Percentiles rank a stretch among this genome's conserved stretches.
These are phyloP conservation scores for Oreochromis grahami DNA, from an alignment of 2,797 vertebrate genomes.

Conservation along the genomic window DNA sequence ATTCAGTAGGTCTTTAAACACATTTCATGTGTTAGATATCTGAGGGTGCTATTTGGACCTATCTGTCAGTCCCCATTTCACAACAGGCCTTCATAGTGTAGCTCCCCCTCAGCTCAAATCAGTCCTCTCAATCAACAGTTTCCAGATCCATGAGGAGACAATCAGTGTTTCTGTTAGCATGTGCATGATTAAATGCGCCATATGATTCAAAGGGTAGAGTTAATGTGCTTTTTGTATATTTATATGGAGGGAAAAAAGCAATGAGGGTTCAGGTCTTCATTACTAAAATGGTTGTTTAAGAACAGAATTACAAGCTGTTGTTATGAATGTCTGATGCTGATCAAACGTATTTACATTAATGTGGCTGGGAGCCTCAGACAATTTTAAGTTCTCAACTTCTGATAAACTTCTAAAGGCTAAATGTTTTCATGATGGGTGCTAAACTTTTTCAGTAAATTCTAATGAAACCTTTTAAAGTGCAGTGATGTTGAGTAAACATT, in stretches of 20 bases:
- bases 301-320: not conserved
- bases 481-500: not conserved
- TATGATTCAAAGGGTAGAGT: conserved; percentile 29
- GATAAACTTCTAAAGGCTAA: not conserved
- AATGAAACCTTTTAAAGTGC: not conserved
- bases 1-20: conserved; percentile 16
- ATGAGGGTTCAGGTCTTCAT: conserved; percentile 8
- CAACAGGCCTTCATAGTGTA: not conserved
- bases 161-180: conserved; percentile 41
- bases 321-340: not conserved
- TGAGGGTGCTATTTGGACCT: conserved; percentile 20
- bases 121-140: conserved; percentile 35
- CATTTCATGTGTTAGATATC: conserved; percentile 35
- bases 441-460: not conserved
- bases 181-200: conserved; percentile 28
- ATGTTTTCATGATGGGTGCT: conserved; percentile 8
- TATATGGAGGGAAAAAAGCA: not conserved
- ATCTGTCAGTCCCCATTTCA: conserved; percentile 41
- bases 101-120: conserved; percentile 31
- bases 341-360: conserved; percentile 9
- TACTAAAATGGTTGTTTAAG: conserved; percentile 4
- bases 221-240: conserved; percentile 38
- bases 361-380: not conserved
- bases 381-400: not conserved
- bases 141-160: conserved; percentile 47